A percentile compares a stretch with the other conserved stretches of the same genome.
phyloP scores from a whole-genome alignment of 2,797 vertebrate genomes.

The Pseudochirops cupreus region DNA sequence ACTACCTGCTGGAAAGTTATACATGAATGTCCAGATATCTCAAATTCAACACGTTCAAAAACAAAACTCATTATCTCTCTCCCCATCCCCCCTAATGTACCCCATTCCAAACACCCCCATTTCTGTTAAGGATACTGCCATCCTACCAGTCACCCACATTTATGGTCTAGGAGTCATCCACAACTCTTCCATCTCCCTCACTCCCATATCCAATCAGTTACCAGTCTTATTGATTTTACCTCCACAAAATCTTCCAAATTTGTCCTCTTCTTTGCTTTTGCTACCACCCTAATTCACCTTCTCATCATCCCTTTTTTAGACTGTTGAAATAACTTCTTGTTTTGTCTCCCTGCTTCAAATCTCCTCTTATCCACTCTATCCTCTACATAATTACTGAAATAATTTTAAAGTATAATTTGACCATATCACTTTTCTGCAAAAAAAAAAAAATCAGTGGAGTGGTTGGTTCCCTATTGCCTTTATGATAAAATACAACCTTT shows the following conservation, averaged over 20 bases:
- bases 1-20: background rate
- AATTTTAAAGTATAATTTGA: background rate
- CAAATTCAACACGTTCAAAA: background rate
- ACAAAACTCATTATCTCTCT: background rate
- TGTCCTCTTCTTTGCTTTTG: background rate
- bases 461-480: background rate
- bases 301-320: background rate
- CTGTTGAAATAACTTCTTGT: background rate
- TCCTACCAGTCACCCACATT: background rate
- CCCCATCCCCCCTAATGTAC: background rate
- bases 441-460: background rate
- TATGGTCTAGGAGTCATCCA: background rate
- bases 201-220: background rate
- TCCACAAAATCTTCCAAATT: background rate
- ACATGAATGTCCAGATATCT: background rate
- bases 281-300: background rate
- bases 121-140: background rate
- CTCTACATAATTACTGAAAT: background rate
- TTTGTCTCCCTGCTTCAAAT: background rate
- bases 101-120: background rate
- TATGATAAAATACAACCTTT: background rate
- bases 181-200: background rate
- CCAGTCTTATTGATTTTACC: background rate
- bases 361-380: background rate
- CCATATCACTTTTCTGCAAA: background rate